Evolutionary conservation across 2,113 vertebrate genomes (phyloP).

Genomic region (Triplophysa siluroides): DNA sequence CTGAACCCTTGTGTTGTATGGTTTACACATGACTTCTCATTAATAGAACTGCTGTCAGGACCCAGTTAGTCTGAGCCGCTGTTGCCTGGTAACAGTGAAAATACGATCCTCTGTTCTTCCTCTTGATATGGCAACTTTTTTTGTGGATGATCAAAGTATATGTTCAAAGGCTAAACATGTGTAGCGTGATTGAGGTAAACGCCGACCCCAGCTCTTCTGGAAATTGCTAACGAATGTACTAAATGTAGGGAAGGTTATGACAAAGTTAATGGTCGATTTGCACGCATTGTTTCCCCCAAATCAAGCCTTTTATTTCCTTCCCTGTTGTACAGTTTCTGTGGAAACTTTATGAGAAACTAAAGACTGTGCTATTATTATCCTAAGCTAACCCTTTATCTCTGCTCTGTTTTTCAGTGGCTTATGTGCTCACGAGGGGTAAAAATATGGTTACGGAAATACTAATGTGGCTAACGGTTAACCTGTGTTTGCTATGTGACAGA

Average conservation of each 20-base stretch:
- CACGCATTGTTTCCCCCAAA: neutral
- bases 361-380: neutral
- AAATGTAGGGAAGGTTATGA: neutral
- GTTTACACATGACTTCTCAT: conserved; percentile 68
- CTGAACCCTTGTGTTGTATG: conserved; percentile 18
- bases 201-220: neutral
- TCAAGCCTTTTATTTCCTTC: neutral
- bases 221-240: neutral
- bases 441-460: neutral
- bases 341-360: neutral
- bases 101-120: conserved; percentile 49
- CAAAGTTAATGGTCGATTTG: conserved; percentile 14
- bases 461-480: neutral
- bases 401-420: neutral
- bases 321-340: neutral
- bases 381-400: neutral
- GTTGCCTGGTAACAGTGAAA: conserved; percentile 75
- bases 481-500: conserved; percentile 1
- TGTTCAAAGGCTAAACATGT: conserved; percentile 59
- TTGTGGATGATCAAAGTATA: conserved; percentile 60
- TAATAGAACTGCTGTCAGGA: conserved; percentile 66
- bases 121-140: conserved; percentile 50
- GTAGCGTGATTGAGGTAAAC: neutral
- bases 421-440: neutral
- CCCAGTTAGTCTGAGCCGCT: conserved; percentile 67